These are phyloP conservation scores for Eupithecia vulgata DNA, from an alignment of 2,888 invertebrate genomes.

Conservation along the genomic window DNA sequence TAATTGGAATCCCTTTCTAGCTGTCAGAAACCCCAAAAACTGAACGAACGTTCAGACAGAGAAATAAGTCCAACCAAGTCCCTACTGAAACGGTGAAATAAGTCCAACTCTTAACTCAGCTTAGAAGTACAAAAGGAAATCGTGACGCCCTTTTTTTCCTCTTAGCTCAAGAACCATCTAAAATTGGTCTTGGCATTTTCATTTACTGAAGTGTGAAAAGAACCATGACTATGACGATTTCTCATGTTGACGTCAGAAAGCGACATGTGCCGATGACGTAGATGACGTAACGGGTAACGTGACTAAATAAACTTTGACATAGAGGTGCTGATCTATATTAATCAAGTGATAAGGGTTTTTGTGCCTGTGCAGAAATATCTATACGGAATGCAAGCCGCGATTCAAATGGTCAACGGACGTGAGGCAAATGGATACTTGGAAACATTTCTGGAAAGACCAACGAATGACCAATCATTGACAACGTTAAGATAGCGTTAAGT, in stretches of 20 bases:
- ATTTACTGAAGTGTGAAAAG: constrained; percentile 7
- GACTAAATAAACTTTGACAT: not conserved
- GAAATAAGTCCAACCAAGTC: not conserved
- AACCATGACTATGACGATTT: not conserved
- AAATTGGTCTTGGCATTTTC: not conserved
- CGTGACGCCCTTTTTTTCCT: not conserved
- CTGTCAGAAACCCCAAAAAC: not conserved
- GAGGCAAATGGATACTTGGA: not conserved
- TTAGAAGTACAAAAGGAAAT: not conserved
- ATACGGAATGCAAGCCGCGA: too few species aligned
- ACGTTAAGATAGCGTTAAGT: not conserved
- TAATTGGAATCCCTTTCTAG: not conserved
- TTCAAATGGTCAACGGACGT: not conserved
- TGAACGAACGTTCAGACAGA: not conserved
- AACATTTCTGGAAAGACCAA: not conserved
- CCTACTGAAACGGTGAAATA: not conserved
- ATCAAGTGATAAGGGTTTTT: not conserved
- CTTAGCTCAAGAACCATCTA: not conserved
- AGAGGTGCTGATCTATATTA: not conserved
- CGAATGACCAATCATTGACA: not conserved
- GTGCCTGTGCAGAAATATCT: not conserved
- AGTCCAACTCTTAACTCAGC: not conserved
- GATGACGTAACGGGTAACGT: constrained; percentile 9
- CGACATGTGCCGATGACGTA: constrained; percentile 8
- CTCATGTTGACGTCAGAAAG: constrained; percentile 3